phyloP scores from a whole-genome alignment of 2,888 invertebrate species.

The Candidula unifasciata region DNA sequence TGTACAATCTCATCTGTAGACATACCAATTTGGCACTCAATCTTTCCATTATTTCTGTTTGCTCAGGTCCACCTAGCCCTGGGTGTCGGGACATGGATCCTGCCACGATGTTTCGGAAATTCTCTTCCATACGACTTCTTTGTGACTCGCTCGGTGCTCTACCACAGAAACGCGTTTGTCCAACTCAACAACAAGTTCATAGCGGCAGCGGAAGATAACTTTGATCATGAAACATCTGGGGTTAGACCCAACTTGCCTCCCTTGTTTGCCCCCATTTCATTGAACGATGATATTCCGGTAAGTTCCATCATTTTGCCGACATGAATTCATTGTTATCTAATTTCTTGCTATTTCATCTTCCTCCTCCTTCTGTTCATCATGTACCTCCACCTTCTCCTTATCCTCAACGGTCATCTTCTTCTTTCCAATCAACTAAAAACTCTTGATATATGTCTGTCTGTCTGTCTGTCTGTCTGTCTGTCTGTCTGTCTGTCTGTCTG shows the following conservation, averaged over 20 bases:
- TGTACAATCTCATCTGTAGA: not conserved
- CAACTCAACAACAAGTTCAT: not conserved
- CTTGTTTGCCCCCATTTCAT: not conserved
- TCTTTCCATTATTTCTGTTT: not conserved
- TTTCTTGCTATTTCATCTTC: not conserved
- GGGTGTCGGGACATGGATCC: not conserved
- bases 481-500: conserved; percentile 28
- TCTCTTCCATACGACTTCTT: not conserved
- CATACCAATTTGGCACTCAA: not conserved
- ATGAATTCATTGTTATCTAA: not conserved
- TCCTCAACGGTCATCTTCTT: not conserved
- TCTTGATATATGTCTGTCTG: no score
- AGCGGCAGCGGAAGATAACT: not conserved
- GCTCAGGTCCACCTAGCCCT: not conserved
- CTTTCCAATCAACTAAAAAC: not conserved
- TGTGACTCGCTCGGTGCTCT: not conserved
- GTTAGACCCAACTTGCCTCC: not conserved
- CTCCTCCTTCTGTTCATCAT: not conserved
- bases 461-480: not conserved
- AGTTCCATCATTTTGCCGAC: not conserved
- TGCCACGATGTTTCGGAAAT: not conserved
- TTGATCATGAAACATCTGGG: not conserved
- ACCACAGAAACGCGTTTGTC: not conserved
- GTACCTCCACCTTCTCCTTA: not conserved
- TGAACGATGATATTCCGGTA: not conserved